Evolutionary conservation across 2,888 invertebrate species (phyloP).

Genomic region (Epirrhoe tristata): DNA sequence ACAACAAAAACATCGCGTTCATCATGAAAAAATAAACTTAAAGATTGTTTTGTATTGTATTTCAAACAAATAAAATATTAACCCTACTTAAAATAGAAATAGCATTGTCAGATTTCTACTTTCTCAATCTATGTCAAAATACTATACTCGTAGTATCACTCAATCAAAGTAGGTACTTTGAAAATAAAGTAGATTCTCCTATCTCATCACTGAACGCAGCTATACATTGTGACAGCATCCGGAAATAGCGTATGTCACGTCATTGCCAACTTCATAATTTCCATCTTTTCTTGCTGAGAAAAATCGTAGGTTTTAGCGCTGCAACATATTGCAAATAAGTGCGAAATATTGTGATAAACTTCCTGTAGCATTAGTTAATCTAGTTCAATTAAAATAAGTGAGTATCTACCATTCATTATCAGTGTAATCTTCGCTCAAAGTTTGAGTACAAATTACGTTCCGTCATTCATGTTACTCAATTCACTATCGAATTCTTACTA

Average conservation of each 20-base stretch:
- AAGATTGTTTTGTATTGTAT: too few relatives aligned
- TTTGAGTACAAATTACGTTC: slow-evolving; percentile 75
- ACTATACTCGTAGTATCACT: too few relatives aligned
- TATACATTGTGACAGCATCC: slow-evolving; percentile 66
- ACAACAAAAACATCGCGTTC: not conserved
- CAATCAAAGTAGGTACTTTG: too few relatives aligned
- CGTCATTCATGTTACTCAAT: slow-evolving; percentile 81
- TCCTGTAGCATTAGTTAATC: slow-evolving; percentile 75
- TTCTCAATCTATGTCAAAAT: too few relatives aligned
- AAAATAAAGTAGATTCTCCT: too few relatives aligned
- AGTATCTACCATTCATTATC: slow-evolving; percentile 62
- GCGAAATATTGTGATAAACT: slow-evolving; percentile 81
- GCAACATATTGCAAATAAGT: slow-evolving; percentile 76
- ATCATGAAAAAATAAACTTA: not conserved
- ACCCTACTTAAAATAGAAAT: slow-evolving; percentile 41
- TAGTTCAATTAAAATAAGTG: slow-evolving; percentile 82
- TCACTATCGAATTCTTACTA: slow-evolving; percentile 68
- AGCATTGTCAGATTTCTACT: too few relatives aligned
- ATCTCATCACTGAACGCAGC: too few relatives aligned
- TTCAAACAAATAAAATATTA: too few relatives aligned
- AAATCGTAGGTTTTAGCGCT: slow-evolving; percentile 75
- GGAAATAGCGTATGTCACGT: slow-evolving; percentile 81
- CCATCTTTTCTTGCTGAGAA: slow-evolving; percentile 61
- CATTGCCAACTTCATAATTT: slow-evolving; percentile 81
- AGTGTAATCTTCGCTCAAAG: slow-evolving; percentile 58